These are phyloP conservation scores for Drosophila sucinea DNA, from an alignment of 1,140 invertebrate species.

Conservation along the genomic window DNA sequence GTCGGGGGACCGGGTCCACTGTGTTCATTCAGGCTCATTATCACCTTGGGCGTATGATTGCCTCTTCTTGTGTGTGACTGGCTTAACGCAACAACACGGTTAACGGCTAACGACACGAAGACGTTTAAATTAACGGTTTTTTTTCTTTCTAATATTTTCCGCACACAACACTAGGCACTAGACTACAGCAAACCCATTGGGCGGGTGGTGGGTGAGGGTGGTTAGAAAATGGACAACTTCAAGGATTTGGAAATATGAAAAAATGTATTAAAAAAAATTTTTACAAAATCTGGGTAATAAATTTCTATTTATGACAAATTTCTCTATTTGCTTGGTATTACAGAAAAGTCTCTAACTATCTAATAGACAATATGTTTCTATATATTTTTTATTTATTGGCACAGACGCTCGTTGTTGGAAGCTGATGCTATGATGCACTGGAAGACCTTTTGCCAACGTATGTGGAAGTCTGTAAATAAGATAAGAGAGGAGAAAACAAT, in stretches of 20 bases:
- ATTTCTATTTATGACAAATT: conserved; percentile 13
- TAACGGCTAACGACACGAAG: conserved; percentile 7
- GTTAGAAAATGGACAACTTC: conserved; percentile 39
- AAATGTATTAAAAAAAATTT: conserved; percentile 23
- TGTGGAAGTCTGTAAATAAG: conserved; percentile 45
- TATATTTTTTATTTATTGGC: conserved; percentile 34
- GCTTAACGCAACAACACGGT: background rate
- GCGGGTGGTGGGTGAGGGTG: background rate
- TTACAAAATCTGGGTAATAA: conserved; percentile 17
- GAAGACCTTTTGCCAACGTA: conserved; percentile 31
- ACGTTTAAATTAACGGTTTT: conserved; percentile 8
- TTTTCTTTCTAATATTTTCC: conserved; percentile 18
- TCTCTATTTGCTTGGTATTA: conserved; percentile 15
- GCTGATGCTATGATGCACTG: conserved; percentile 37
- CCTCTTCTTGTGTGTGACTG: conserved; percentile 8
- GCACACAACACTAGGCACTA: conserved; percentile 36
- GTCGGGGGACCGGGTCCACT: conserved; percentile 81
- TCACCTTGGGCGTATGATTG: conserved; percentile 71
- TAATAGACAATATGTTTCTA: too few species aligned
- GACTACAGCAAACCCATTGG: conserved; percentile 24
- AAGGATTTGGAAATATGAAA: conserved; percentile 29
- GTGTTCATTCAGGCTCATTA: conserved; percentile 82
- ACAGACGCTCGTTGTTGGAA: conserved; percentile 13
- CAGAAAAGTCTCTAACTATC: background rate
- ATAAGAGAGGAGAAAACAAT: background rate